phyloP scores from a whole-genome alignment of 1,140 invertebrate species.

The Zeugodacus cucurbitae region DNA sequence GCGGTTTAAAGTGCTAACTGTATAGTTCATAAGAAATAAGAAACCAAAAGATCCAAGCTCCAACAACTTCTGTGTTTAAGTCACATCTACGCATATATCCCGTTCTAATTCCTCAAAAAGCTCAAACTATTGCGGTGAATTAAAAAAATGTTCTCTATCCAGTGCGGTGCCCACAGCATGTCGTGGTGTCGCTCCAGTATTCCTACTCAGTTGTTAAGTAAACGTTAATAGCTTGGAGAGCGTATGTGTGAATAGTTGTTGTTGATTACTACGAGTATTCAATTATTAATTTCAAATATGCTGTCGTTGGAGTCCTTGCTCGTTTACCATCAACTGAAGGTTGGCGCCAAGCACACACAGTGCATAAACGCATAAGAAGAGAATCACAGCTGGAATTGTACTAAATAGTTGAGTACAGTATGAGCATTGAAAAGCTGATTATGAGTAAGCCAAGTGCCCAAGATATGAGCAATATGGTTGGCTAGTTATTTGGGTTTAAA shows the following conservation, averaged over 20 bases:
- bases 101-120: no score
- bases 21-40: no score
- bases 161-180: neutral
- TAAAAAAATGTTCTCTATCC: no score
- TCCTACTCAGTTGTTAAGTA: neutral
- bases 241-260: neutral
- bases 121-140: no score
- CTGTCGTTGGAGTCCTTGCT: neutral
- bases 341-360: neutral
- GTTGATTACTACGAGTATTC: neutral
- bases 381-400: neutral
- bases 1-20: no score
- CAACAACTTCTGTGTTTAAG: no score
- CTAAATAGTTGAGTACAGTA: neutral
- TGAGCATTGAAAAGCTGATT: no score
- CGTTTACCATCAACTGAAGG: neutral
- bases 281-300: constrained; percentile 9
- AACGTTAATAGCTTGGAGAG: neutral
- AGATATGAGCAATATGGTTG: no score
- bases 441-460: no score
- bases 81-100: no score
- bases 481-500: no score
- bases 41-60: no score
- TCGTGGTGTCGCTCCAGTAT: neutral
- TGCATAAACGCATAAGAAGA: neutral